Percentiles rank a stretch among this genome's conserved stretches.
Evolutionary conservation across 2,888 invertebrate genomes (phyloP).

Genomic region (Drosophila multiciliata): DNA sequence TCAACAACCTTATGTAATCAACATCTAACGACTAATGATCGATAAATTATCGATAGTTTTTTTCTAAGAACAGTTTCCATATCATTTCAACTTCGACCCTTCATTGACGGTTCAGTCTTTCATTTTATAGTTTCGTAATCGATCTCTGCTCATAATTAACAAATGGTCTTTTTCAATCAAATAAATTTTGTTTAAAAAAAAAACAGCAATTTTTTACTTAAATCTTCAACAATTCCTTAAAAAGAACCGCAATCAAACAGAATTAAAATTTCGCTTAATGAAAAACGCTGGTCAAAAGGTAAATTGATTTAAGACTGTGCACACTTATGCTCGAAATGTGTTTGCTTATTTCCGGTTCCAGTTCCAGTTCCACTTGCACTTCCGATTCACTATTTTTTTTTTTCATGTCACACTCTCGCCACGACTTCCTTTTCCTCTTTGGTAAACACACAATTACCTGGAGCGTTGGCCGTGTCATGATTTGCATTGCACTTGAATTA

Average conservation of each 20-base stretch:
- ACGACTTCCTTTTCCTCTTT: constrained; percentile 57
- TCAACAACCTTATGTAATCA: background rate
- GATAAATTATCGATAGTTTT: no score
- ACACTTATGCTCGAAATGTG: constrained; percentile 59
- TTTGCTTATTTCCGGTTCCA: constrained; percentile 64
- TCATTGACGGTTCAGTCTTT: background rate
- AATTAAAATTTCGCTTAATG: constrained; percentile 10
- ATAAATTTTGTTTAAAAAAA: background rate
- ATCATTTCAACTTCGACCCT: background rate
- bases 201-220: accelerated
- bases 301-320: constrained; percentile 40
- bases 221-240: background rate
- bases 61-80: background rate
- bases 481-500: constrained; percentile 79
- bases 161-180: background rate
- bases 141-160: background rate
- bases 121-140: no score
- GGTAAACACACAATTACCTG: constrained; percentile 77
- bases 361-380: background rate
- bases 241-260: background rate
- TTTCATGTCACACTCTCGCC: constrained; percentile 6
- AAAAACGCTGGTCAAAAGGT: constrained; percentile 28
- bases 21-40: background rate
- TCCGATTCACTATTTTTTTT: constrained; percentile 19
- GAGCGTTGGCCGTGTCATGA: constrained; percentile 72